Percentiles rank a stretch among this genome's conserved stretches.
Conservation (phyloP, 2,888 invertebrate species). For the Dendrolimus pini region DNA sequence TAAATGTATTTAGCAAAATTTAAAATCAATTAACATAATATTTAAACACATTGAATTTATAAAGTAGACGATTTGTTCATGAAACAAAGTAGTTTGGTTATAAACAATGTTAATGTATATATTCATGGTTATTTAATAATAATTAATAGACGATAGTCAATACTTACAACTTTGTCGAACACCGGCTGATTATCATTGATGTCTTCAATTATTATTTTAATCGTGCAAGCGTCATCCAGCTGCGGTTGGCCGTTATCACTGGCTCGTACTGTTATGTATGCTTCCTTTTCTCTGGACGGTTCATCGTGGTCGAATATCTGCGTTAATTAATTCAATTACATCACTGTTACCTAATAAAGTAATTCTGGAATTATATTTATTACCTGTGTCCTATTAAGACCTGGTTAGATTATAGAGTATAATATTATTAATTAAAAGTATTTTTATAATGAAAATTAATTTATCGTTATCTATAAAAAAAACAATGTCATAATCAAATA, state of each 20-base stretch:
- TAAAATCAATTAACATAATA: too few relatives aligned
- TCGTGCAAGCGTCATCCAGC: constrained; percentile 94
- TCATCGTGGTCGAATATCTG: constrained; percentile 93
- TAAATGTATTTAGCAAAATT: background rate
- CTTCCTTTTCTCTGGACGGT: constrained; percentile 88
- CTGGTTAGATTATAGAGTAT: background rate
- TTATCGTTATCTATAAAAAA: too few relatives aligned
- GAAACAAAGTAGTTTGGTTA: too few relatives aligned
- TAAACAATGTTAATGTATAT: too few relatives aligned
- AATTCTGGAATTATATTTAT: background rate
- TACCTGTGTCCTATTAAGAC: background rate
- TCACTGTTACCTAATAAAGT: too few relatives aligned
- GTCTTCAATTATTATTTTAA: constrained; percentile 93
- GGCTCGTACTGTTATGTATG: constrained; percentile 91
- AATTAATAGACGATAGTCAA: background rate
- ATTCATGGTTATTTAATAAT: too few relatives aligned
- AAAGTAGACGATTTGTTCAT: too few relatives aligned
- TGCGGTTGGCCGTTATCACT: constrained; percentile 94
- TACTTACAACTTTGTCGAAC: constrained; percentile 87
- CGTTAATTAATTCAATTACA: constrained; percentile 9
- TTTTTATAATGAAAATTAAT: constrained; percentile 4
- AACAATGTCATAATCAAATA: too few relatives aligned
- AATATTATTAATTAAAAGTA: background rate
- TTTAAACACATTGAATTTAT: too few relatives aligned
- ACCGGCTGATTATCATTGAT: constrained; percentile 94